Evolutionary conservation across 2,797 vertebrate species (phyloP).

Genomic region (Rousettus madagascariensis): DNA sequence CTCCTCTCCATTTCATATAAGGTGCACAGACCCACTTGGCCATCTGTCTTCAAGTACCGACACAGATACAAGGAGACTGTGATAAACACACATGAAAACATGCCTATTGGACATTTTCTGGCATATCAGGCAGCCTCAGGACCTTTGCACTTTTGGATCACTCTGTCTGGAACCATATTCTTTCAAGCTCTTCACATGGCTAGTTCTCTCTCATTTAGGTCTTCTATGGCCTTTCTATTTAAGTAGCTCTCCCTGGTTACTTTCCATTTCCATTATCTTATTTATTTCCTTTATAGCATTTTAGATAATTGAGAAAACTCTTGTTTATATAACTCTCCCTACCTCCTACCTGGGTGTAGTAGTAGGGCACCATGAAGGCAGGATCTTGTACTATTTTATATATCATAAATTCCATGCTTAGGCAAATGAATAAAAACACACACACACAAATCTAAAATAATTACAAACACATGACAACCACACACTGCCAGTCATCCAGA

Average conservation of each 20-base stretch:
- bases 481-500: neutral
- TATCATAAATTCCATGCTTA: constrained; percentile 11
- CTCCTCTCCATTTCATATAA: constrained; percentile 28
- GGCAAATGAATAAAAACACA: constrained; percentile 36
- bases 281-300: constrained; percentile 35
- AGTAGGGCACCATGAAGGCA: neutral
- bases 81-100: neutral
- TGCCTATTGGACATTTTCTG: neutral
- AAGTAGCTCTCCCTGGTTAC: constrained; percentile 7
- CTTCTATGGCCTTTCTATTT: neutral
- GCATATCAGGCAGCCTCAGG: neutral
- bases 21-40: neutral
- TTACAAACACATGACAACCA: constrained; percentile 1
- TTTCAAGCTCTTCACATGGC: neutral
- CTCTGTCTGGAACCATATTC: neutral
- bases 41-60: neutral
- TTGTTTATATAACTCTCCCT: neutral
- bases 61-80: neutral
- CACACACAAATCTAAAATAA: constrained; percentile 15
- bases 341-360: neutral
- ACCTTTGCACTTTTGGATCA: constrained; percentile 2
- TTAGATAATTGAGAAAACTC: constrained; percentile 32
- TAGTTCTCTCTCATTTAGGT: neutral
- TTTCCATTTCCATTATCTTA: neutral
- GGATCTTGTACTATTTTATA: constrained; percentile 17